Evolutionary conservation across 2,797 vertebrate species (phyloP).

Genomic region (Rhyacichthys aspro): DNA sequence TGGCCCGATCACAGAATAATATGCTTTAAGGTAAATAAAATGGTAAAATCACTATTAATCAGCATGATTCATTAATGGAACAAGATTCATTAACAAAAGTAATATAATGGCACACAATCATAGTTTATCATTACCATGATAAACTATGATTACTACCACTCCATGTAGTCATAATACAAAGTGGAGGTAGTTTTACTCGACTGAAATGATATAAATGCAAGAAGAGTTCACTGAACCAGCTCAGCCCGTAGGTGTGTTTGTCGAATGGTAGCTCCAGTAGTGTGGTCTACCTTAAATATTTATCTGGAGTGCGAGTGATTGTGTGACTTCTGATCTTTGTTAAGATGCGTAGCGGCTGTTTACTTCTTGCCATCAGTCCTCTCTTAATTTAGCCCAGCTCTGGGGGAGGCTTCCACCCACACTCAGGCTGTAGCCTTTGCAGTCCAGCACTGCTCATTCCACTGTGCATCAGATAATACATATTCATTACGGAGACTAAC

Average conservation of each 20-base stretch:
- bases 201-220: too few species aligned
- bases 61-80: not conserved
- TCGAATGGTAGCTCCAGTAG: conserved; percentile 12
- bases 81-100: not conserved
- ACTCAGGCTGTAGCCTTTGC: conserved; percentile 44
- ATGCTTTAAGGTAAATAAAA: not conserved
- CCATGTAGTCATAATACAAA: not conserved
- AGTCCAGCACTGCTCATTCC: conserved; percentile 30
- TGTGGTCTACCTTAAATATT: conserved; percentile 33
- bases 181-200: too few species aligned
- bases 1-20: not conserved
- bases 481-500: conserved; percentile 28
- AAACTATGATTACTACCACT: not conserved
- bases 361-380: conserved; percentile 45
- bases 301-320: conserved; percentile 51
- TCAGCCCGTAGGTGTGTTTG: conserved; percentile 8
- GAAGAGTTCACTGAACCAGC: conserved; percentile 7
- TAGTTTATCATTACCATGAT: conserved; percentile 1
- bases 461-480: conserved; percentile 24
- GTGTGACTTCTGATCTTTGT: conserved; percentile 53
- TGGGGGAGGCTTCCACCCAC: conserved; percentile 61
- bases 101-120: not conserved
- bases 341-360: conserved; percentile 56
- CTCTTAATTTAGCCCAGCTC: conserved; percentile 50
- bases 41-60: not conserved